Evolutionary conservation across 2,888 invertebrate genomes (phyloP).

Genomic region (Apotomis betuletana): DNA sequence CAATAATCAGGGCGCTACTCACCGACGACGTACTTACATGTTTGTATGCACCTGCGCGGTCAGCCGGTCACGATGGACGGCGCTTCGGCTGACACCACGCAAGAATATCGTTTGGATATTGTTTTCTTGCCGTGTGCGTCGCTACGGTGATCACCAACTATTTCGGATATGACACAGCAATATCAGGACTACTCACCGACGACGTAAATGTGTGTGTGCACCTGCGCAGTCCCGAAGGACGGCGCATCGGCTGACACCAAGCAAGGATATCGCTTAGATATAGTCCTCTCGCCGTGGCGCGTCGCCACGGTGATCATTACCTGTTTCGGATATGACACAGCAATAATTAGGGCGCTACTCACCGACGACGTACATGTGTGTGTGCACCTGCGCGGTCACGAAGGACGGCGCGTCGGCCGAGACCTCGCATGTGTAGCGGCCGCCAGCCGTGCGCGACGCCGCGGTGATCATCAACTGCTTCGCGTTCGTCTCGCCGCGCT

Average conservation of each 20-base stretch:
- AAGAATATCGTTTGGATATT: not conserved
- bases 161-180: not conserved
- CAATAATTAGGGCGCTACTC: conserved; percentile 60
- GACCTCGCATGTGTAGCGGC: conserved; percentile 89
- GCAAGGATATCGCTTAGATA: not conserved
- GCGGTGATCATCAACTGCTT: conserved; percentile 85
- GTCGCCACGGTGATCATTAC: not conserved
- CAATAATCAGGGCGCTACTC: conserved; percentile 60
- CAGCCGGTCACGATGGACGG: not conserved
- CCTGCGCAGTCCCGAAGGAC: not conserved
- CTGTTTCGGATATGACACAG: not conserved
- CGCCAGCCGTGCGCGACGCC: conserved; percentile 85
- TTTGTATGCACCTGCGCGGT: not conserved
- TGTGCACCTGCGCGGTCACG: conserved; percentile 85
- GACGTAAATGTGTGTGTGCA: not conserved
- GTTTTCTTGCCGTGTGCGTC: not conserved
- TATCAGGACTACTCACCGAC: conserved; percentile 79
- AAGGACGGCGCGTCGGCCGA: conserved; percentile 89
- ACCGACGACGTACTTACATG: conserved; percentile 66
- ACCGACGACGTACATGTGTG: conserved; percentile 89
- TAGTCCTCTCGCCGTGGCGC: not conserved
- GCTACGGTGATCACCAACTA: not conserved
- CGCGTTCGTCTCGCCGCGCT: conserved; percentile 71
- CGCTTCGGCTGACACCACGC: not conserved
- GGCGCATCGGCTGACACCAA: not conserved